A percentile compares a stretch with the other conserved stretches of the same genome.
Conservation (phyloP, 2,113 vertebrate species). For the Grammomys surdaster region DNA sequence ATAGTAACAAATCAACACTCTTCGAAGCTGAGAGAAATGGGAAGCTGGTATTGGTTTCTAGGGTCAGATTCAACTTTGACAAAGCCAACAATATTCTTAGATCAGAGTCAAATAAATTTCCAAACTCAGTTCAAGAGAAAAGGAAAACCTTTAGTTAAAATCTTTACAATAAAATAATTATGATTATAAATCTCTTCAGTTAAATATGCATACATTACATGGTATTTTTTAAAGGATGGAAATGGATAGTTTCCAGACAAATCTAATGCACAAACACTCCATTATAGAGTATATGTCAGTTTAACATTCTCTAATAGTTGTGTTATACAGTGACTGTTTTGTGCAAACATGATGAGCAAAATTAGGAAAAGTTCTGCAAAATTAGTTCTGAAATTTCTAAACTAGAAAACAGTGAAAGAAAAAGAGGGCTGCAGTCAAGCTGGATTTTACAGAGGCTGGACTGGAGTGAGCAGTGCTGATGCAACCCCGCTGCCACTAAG, state of each 20-base stretch:
- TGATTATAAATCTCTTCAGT: constrained; percentile 94
- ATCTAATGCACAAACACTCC: constrained; percentile 87
- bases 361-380: constrained; percentile 82
- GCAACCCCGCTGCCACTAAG: constrained; percentile 85
- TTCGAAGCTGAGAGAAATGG: constrained; percentile 61
- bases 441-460: constrained; percentile 45
- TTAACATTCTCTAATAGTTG: constrained; percentile 86
- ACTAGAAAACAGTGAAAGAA: constrained; percentile 75
- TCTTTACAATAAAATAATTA: constrained; percentile 95
- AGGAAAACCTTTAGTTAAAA: constrained; percentile 91
- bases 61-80: constrained; percentile 49
- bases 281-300: constrained; percentile 87
- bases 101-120: constrained; percentile 85
- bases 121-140: constrained; percentile 86
- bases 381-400: constrained; percentile 83
- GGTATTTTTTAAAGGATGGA: constrained; percentile 87
- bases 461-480: constrained; percentile 87
- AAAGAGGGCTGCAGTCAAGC: constrained; percentile 79
- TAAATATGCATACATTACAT: constrained; percentile 93
- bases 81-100: constrained; percentile 75
- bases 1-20: constrained; percentile 60
- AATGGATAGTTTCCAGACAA: constrained; percentile 85
- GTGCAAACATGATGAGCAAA: constrained; percentile 88
- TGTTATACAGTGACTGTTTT: constrained; percentile 87
- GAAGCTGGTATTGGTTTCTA: constrained; percentile 47